Evolutionary conservation across 2,113 vertebrate species (phyloP), one percentile per base, ranked within the genome.

Genomic region (Coturnix japonica): DNA sequence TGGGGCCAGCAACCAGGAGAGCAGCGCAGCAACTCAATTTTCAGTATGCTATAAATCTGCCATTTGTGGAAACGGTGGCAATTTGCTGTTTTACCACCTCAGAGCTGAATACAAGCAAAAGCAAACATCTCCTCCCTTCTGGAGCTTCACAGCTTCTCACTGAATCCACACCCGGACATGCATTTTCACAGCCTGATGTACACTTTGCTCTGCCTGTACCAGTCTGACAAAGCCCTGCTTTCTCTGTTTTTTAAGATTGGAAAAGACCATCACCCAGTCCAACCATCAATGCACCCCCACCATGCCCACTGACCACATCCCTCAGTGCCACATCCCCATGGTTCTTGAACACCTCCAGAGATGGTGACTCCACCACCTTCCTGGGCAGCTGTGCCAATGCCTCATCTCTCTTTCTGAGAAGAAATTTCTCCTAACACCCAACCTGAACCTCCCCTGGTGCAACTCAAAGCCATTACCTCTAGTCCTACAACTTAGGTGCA

Each of bases 31-130:
- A 54, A 56, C 75, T 43, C 67, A 35, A 64, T 92, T 87, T 81
- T 80, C 71, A 66, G 64, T 78, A 49, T 6, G 43, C 47, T 85
- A 60, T 39, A 85, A 63, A 92, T 41, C 74, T 70, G 81, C 53
- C 81, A 56, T 66, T 7, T 60, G 75, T 59, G 65, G 63, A 39
- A 71, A 61, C 56, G 70, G 49, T 37, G 39, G 67, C 70, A 92
- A 85, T 80, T 33, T 22, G 54, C 49, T 59, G 82, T 85, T 81
- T 81, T 74, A 53, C 82, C 78, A 85, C 87, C 92, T 94, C 44
- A 6, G 0, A 63, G 67, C 39, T 82, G 56, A 92, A 89, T 7
- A 77, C 13, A 53, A 91, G 61, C 30, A 47, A 64, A 79, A 90
- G 33, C 33, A 85, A 47, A 87, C 33, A 35, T 7, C 43, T 87